These are phyloP conservation scores for Apamea monoglypha DNA, from an alignment of 2,888 invertebrate genomes.

Conservation along the genomic window DNA sequence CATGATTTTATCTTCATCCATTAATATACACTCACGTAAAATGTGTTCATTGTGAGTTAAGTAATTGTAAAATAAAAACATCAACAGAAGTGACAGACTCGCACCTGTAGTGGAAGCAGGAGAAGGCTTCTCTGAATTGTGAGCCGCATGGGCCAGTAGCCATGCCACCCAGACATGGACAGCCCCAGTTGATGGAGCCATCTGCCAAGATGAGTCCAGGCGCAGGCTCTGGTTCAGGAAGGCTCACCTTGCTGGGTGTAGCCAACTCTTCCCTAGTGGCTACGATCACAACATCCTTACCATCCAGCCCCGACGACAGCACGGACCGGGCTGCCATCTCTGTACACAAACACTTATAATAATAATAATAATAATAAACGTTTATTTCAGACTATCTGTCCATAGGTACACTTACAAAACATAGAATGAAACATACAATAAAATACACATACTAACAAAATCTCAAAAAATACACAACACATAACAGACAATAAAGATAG, in stretches of 20 bases:
- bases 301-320: conserved; percentile 76
- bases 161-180: conserved; percentile 99
- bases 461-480: too few species aligned
- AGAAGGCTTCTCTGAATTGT: conserved; percentile 98
- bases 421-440: too few species aligned
- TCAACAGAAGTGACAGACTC: conserved; percentile 3
- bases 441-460: too few species aligned
- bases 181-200: conserved; percentile 99
- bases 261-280: conserved; percentile 95
- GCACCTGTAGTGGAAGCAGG: conserved; percentile 97
- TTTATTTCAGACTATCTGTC: too few species aligned
- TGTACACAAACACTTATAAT: conserved; percentile 14
- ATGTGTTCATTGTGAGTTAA: neutral
- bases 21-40: neutral
- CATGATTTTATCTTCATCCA: neutral
- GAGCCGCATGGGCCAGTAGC: conserved; percentile 98
- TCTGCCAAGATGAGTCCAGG: conserved; percentile 95
- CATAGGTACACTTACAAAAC: too few species aligned
- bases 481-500: too few species aligned
- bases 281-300: conserved; percentile 95
- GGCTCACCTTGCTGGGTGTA: conserved; percentile 92
- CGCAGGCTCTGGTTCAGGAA: conserved; percentile 93
- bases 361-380: too few species aligned
- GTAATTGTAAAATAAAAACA: neutral
- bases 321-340: conserved; percentile 58